A percentile compares a stretch with the other conserved stretches of the same genome.
These are phyloP conservation scores for Zaprionus lachaisei DNA, from an alignment of 1,140 invertebrate species.

Conservation along the genomic window DNA sequence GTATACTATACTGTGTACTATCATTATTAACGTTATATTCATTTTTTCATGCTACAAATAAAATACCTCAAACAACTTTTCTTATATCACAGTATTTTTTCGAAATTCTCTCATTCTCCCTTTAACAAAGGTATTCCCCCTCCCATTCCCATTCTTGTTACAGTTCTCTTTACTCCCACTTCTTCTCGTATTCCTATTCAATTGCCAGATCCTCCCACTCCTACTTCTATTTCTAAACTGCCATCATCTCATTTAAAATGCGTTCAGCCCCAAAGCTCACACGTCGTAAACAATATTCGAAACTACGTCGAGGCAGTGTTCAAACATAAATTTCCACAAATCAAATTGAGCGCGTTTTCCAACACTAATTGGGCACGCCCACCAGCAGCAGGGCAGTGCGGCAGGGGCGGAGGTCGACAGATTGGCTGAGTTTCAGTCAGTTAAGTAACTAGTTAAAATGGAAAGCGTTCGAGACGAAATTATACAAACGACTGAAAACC, in stretches of 20 bases:
- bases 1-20: too few relatives aligned
- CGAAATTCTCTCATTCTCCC: neutral
- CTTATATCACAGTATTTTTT: neutral
- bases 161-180: neutral
- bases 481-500: constrained; percentile 47
- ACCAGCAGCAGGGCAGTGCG: constrained; percentile 28
- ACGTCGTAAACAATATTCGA: constrained; percentile 69
- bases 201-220: neutral
- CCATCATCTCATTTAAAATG: constrained; percentile 68
- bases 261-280: constrained; percentile 72
- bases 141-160: neutral
- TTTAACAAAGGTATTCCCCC: neutral
- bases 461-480: constrained; percentile 68
- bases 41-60: too few relatives aligned
- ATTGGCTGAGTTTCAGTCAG: constrained; percentile 34
- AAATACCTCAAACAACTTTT: too few relatives aligned
- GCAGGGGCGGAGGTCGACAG: constrained; percentile 14
- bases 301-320: constrained; percentile 46
- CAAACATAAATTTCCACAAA: constrained; percentile 79
- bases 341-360: constrained; percentile 79
- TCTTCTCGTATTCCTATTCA: neutral
- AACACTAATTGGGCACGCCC: constrained; percentile 78
- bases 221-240: constrained; percentile 4
- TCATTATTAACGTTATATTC: too few relatives aligned
- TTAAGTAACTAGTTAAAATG: constrained; percentile 43